Evolutionary conservation across 2,113 vertebrate species (phyloP).

Genomic region (Thalassarche chlororhynchos): DNA sequence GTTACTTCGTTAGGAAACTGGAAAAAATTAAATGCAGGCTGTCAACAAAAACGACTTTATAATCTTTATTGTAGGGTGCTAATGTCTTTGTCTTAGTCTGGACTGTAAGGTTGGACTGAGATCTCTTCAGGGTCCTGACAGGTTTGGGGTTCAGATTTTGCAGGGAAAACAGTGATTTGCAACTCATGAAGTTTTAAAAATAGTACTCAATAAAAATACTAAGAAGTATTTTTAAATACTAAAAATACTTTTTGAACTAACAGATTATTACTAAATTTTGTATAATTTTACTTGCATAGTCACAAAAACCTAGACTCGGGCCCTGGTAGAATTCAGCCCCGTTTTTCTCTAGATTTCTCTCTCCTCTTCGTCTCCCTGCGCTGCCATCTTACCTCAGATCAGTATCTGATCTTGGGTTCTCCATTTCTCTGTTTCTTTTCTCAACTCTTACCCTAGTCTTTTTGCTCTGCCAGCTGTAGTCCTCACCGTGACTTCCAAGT

Average conservation of each 20-base stretch:
- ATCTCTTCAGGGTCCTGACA: neutral
- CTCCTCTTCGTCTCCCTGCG: neutral
- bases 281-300: neutral
- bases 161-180: neutral
- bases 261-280: neutral
- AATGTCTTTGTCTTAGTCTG: neutral
- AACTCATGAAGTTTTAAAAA: neutral
- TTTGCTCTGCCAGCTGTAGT: neutral
- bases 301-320: neutral
- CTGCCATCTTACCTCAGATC: neutral
- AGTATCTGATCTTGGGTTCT: neutral
- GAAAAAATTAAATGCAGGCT: neutral
- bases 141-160: neutral
- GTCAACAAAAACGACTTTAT: neutral
- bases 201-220: neutral
- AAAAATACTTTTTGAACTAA: neutral
- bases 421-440: neutral
- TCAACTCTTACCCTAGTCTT: neutral
- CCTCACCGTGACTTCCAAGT: neutral
- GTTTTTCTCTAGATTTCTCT: neutral
- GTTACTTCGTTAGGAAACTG: neutral
- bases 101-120: neutral
- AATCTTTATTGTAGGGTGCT: neutral
- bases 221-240: neutral
- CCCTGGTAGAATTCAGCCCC: neutral